A percentile compares a stretch with the other conserved stretches of the same genome.
phyloP scores from a whole-genome alignment of 2,113 vertebrate genomes.

The Nerophis ophidion region DNA sequence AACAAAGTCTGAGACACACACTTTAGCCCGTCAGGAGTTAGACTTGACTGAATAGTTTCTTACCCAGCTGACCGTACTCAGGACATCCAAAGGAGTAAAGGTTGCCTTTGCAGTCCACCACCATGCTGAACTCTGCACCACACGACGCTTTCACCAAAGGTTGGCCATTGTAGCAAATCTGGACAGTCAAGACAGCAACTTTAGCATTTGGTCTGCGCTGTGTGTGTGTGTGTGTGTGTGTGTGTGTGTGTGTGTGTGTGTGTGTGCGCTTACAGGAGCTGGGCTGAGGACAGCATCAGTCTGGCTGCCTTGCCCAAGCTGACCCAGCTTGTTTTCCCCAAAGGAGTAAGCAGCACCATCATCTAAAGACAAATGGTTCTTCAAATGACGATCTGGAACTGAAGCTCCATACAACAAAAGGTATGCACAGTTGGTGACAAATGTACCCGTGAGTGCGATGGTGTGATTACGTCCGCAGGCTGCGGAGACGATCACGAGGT shows the following conservation, averaged over 20 bases:
- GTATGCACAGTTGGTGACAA: background rate
- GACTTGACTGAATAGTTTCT: background rate
- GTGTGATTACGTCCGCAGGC: slow-evolving; percentile 95
- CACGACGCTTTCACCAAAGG: slow-evolving; percentile 93
- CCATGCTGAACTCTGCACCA: slow-evolving; percentile 96
- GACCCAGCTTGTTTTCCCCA: slow-evolving; percentile 95
- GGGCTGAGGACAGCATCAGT: slow-evolving; percentile 90
- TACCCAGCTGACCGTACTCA: slow-evolving; percentile 94
- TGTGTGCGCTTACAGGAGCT: slow-evolving; percentile 70
- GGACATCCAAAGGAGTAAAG: slow-evolving; percentile 95
- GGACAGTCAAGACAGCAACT: background rate
- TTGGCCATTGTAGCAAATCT: slow-evolving; percentile 96
- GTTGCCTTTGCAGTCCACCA: slow-evolving; percentile 97
- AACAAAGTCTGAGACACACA: too few relatives aligned
- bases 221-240: background rate
- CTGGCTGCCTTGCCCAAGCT: slow-evolving; percentile 92
- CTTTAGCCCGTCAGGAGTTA: too few relatives aligned
- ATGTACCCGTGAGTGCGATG: slow-evolving; percentile 83
- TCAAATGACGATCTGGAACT: background rate
- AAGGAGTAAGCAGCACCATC: slow-evolving; percentile 84
- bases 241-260: background rate
- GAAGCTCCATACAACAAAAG: too few relatives aligned
- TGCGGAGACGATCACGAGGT: slow-evolving; percentile 77
- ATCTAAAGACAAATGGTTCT: slow-evolving; percentile 63
- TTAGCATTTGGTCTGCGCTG: background rate